These are phyloP conservation scores for Drosophila leontia DNA, from an alignment of 1,140 invertebrate genomes.

Conservation along the genomic window DNA sequence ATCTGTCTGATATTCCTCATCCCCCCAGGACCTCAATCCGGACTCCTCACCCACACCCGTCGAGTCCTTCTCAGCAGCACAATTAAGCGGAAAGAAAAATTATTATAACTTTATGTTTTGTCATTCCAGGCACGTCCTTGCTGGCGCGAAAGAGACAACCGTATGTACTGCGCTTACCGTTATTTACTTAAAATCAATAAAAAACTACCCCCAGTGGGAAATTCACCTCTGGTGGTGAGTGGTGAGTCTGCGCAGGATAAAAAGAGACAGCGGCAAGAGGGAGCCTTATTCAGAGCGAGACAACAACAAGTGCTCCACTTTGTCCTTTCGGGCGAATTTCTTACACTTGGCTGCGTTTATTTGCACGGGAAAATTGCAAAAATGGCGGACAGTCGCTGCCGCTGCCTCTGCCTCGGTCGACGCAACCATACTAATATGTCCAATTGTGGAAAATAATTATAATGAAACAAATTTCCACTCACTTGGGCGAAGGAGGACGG, in stretches of 20 bases:
- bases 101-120: constrained; percentile 84
- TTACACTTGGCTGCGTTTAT: constrained; percentile 77
- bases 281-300: constrained; percentile 26
- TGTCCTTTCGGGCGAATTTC: constrained; percentile 56
- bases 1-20: constrained; percentile 61
- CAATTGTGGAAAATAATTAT: constrained; percentile 85
- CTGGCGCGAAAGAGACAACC: background rate
- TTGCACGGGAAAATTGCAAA: constrained; percentile 81
- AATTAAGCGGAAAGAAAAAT: constrained; percentile 85
- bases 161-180: constrained; percentile 2
- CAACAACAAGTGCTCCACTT: constrained; percentile 12
- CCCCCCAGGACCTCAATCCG: background rate
- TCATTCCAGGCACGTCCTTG: constrained; percentile 72
- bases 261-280: constrained; percentile 14
- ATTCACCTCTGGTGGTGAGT: constrained; percentile 35
- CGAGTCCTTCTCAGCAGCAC: constrained; percentile 42
- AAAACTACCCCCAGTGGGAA: constrained; percentile 64
- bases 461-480: constrained; percentile 85
- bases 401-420: constrained; percentile 3
- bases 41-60: constrained; percentile 26
- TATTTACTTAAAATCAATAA: constrained; percentile 64
- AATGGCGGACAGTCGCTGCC: constrained; percentile 63
- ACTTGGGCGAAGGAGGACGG: constrained; percentile 66
- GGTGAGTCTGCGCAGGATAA: constrained; percentile 41
- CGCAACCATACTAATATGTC: constrained; percentile 85